Evolutionary conservation across 2,113 vertebrate species (phyloP), one percentile per base, ranked within the genome.

Genomic region (Cyphomyrus plagiostoma): DNA sequence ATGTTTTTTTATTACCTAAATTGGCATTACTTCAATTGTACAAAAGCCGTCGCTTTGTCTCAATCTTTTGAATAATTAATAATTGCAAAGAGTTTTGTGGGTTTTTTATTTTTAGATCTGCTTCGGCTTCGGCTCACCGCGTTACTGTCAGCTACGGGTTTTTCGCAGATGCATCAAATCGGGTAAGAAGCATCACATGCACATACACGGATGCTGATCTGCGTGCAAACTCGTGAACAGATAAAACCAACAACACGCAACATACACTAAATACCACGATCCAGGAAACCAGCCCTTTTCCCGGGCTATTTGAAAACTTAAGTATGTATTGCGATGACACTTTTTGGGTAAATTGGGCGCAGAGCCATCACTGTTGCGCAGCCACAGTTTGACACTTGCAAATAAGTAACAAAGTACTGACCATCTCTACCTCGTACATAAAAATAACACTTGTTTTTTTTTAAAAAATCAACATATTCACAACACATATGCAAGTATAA

Each of bases 361-460:
- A 10, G 91, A 91, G 95, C 95, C 94, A 94, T 93, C 92, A 86
- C 92, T 93, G 93, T 93, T 95, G 95, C 95, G 95, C 95, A 95
- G 93, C 93, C 92, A 92, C 91, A 89, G 89, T 90, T 90, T 89
- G 90, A 90, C 90, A 90, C 89, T 91, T 89, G 89, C 94, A 94
- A 95, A 94, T 93, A 95, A 95, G 35, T 93, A 95, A 95, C 93
- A 94, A 92, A 93, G 90, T 91, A 93, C 92, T 93, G 92, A 93
- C 42, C 42, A 21, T 11, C 23, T 21, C 45, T 26, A 45, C 15
- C 13, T 46, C 52, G 35, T 7, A n/a, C 23, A 17, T 19, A 58
- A 70, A 53, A 70, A 86, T 23, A 48, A 50, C 58, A 87, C 13
- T 17, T 23, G 8, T 10, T 15, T 46, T 7, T 85, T 15, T 56